A percentile compares a stretch with the other conserved stretches of the same genome.
phyloP scores from a whole-genome alignment of 2,797 vertebrate genomes.

The Hypotaenidia okinawae region DNA sequence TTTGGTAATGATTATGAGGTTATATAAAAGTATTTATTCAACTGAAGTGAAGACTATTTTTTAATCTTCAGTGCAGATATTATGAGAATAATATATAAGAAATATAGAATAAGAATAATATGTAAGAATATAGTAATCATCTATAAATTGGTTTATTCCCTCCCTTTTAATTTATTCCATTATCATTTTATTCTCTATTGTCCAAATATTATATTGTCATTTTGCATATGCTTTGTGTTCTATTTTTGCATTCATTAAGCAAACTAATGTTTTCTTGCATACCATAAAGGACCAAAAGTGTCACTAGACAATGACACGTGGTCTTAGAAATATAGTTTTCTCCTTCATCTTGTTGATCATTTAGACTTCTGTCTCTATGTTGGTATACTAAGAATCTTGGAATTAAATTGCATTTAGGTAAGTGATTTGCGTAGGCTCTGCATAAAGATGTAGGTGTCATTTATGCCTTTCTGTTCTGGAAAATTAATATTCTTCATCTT shows the following conservation, averaged over 20 bases:
- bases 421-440: neutral
- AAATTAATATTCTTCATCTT: conserved; percentile 3
- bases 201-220: neutral
- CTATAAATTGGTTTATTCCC: neutral
- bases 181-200: neutral
- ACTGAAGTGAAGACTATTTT: neutral
- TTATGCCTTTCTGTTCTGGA: conserved; percentile 6
- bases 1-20: neutral
- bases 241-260: neutral
- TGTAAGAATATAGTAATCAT: neutral
- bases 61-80: neutral
- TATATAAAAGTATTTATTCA: neutral
- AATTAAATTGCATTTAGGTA: neutral
- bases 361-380: neutral
- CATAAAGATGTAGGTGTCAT: neutral
- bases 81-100: neutral
- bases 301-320: neutral
- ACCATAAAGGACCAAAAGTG: neutral
- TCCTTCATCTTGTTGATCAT: neutral
- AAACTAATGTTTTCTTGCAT: neutral
- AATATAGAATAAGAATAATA: too few species aligned
- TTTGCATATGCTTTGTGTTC: neutral
- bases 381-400: neutral
- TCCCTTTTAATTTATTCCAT: neutral
- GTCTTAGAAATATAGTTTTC: neutral